These are phyloP conservation scores for Fistularia tabacaria DNA, from an alignment of 2,797 vertebrate genomes.

Conservation along the genomic window DNA sequence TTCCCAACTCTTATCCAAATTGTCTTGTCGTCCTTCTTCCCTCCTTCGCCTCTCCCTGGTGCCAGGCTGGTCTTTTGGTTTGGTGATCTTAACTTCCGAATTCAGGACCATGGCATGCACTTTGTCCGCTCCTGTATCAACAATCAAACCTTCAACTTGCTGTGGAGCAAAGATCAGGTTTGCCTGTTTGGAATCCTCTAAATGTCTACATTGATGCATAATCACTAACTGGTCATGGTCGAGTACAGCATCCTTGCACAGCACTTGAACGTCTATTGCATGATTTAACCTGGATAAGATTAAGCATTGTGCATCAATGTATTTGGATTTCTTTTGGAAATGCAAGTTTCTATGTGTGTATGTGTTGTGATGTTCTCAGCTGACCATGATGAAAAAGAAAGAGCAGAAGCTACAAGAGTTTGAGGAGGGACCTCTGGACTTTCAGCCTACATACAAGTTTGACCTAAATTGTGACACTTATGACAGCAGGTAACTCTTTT, in stretches of 20 bases:
- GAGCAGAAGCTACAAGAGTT: constrained; percentile 84
- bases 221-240: too few relatives aligned
- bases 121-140: constrained; percentile 85
- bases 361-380: constrained; percentile 64
- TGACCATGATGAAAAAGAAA: constrained; percentile 86
- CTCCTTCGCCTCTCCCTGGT: neutral
- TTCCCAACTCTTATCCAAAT: neutral
- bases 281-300: neutral
- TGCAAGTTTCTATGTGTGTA: neutral
- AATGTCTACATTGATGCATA: neutral
- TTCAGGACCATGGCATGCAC: constrained; percentile 88
- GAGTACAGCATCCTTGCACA: too few relatives aligned
- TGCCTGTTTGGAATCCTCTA: neutral
- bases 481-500: constrained; percentile 84
- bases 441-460: constrained; percentile 96
- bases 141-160: constrained; percentile 74
- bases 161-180: constrained; percentile 97
- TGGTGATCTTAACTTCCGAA: constrained; percentile 94
- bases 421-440: constrained; percentile 87
- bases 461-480: constrained; percentile 85
- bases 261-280: neutral
- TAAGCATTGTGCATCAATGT: neutral
- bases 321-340: neutral
- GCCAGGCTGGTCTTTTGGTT: constrained; percentile 90
- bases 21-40: neutral